These are phyloP conservation scores for Alligator sinensis DNA, from an alignment of 2,113 vertebrate genomes.

Conservation along the genomic window DNA sequence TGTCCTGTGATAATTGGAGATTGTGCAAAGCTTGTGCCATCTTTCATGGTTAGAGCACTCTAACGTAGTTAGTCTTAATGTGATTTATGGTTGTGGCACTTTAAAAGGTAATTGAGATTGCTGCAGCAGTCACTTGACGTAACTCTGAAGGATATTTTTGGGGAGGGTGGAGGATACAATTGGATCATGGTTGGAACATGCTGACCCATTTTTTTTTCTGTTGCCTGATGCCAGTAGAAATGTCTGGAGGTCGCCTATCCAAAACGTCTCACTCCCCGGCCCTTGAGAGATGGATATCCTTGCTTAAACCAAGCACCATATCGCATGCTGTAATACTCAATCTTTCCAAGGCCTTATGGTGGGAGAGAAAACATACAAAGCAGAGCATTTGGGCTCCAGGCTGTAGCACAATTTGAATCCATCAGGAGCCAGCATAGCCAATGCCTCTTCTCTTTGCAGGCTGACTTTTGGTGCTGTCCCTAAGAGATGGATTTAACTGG, in stretches of 20 bases:
- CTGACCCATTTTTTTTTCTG: neutral
- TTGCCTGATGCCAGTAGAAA: neutral
- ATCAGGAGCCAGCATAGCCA: neutral
- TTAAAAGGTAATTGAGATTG: constrained; percentile 48
- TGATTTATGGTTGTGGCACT: constrained; percentile 47
- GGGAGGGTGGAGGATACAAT: neutral
- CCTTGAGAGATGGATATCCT: neutral
- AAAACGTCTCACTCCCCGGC: neutral
- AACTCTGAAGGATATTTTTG: constrained; percentile 14
- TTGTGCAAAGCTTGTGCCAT: constrained; percentile 27
- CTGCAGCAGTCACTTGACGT: constrained; percentile 33
- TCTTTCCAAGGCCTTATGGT: constrained; percentile 48
- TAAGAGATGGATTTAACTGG: constrained; percentile 42
- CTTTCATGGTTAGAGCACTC: constrained; percentile 15
- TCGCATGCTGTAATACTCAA: neutral
- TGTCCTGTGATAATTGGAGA: neutral
- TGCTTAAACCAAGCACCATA: neutral
- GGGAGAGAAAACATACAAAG: constrained; percentile 26
- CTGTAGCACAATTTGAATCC: neutral
- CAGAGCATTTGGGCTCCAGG: neutral
- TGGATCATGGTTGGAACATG: neutral
- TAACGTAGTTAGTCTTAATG: neutral
- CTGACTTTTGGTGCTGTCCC: constrained; percentile 28
- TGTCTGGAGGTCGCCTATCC: constrained; percentile 22
- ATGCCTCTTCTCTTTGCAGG: neutral